phyloP scores from a whole-genome alignment of 2,113 vertebrate species.

The Hylia prasina region DNA sequence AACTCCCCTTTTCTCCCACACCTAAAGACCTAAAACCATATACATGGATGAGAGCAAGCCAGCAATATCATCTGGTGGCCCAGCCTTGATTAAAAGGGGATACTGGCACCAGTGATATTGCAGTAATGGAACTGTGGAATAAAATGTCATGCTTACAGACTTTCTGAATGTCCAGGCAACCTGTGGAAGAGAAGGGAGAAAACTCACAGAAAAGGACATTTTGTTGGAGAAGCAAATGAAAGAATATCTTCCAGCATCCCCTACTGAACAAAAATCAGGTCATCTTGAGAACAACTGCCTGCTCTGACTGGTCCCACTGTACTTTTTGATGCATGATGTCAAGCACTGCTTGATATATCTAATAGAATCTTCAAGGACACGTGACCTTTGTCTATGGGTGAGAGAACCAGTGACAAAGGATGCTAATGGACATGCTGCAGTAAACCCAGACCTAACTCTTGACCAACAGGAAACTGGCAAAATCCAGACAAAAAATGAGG shows the following conservation, averaged over 20 bases:
- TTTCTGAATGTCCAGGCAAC: background rate
- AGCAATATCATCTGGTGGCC: background rate
- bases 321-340: background rate
- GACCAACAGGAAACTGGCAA: background rate
- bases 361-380: background rate
- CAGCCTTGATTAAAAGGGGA: background rate
- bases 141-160: background rate
- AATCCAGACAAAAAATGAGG: background rate
- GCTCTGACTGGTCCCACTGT: background rate
- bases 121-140: background rate
- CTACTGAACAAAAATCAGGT: background rate
- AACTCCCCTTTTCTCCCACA: background rate
- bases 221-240: background rate
- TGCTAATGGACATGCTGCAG: background rate
- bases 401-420: background rate
- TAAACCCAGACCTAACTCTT: background rate
- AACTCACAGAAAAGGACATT: background rate
- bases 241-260: background rate
- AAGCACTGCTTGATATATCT: background rate
- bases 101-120: background rate
- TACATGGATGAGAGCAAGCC: background rate
- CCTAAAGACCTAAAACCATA: background rate
- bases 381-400: background rate
- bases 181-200: background rate
- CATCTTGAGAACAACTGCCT: background rate